Evolutionary conservation across 1,140 invertebrate species (phyloP), one percentile per base, ranked within the genome.

Genomic region (Triops longicaudatus): DNA sequence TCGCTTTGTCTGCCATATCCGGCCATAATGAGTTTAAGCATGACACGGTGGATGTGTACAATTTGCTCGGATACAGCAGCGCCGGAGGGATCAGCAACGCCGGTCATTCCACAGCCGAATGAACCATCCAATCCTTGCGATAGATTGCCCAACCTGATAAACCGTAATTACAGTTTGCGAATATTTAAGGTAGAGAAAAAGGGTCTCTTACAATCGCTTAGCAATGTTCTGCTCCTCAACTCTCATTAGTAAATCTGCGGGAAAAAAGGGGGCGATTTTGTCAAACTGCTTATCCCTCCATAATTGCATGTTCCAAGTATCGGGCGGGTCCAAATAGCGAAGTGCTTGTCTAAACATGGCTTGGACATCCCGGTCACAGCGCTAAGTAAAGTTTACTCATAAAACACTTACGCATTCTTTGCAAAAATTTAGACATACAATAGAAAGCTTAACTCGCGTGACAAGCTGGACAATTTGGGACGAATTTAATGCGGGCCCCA

Each of bases 291-390:
- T 63, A 14, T 63, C 50, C 14, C 14, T 10, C 50, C 50, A 63
- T 63, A 63, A 63, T 44, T 42, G 26, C 26, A 1, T 0, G 42
- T 75, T 75, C 74, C 74, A 75, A 27, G 26, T 41, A 14, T 75
- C 74, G 4, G 74, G 74, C 9, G 74, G 22, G 37, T 75, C 74
- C 26, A 75, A 43, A 26, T 31, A 75, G 7, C 74, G 26, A 26
- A 75, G 37, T 75, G 37, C 74, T 75, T 75, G 74, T 26, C 74
- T 28, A 11, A 75, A 27, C 74, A 75, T 75, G 14, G 74, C 44
- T 43, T 75, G 74, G 26, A 75, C 17, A 43, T 75, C 74, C 44
- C 44, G 26, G 41, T 27, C 26, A 17, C 74, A 75, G 26, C 74
- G 26, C 74, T 75, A 75, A 11, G 27, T n/a, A 73, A 14, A 73